Conservation (phyloP, 2,113 vertebrate species). For the Turnix velox region DNA sequence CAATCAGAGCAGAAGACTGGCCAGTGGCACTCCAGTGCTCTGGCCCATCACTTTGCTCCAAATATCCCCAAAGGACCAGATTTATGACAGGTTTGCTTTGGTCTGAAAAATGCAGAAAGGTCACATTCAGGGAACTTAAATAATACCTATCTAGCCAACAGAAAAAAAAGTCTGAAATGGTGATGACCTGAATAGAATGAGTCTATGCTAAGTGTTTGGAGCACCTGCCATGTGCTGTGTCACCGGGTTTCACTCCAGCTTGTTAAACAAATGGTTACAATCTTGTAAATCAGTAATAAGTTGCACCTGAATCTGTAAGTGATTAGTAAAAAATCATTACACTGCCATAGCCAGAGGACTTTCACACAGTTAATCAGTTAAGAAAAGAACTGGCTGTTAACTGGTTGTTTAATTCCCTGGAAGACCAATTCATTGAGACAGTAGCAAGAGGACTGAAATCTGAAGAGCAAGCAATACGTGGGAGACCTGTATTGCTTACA, state of each 20-base stretch:
- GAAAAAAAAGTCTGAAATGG: background rate
- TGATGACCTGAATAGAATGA: accelerated
- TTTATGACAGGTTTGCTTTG: background rate
- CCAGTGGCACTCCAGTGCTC: background rate
- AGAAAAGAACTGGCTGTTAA: background rate
- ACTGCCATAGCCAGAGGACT: conserved; percentile 32
- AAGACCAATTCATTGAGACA: background rate
- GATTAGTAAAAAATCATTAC: conserved; percentile 34
- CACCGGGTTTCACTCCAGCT: background rate
- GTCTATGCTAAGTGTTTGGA: background rate
- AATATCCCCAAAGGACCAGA: background rate
- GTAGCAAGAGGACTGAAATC: background rate
- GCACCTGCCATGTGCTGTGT: too few relatives aligned
- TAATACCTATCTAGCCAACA: background rate
- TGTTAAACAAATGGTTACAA: background rate
- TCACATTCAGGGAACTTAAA: background rate
- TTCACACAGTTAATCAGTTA: conserved; percentile 58
- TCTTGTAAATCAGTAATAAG: conserved; percentile 61
- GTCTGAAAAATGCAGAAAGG: background rate
- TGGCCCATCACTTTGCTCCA: background rate
- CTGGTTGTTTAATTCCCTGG: background rate
- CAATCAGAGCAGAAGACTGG: background rate
- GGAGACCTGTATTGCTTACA: background rate
- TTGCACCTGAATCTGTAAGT: conserved; percentile 24
- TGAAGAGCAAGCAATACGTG: background rate